Evolutionary conservation across 2,113 vertebrate genomes (phyloP).

Genomic region (Calidris pugnax): DNA sequence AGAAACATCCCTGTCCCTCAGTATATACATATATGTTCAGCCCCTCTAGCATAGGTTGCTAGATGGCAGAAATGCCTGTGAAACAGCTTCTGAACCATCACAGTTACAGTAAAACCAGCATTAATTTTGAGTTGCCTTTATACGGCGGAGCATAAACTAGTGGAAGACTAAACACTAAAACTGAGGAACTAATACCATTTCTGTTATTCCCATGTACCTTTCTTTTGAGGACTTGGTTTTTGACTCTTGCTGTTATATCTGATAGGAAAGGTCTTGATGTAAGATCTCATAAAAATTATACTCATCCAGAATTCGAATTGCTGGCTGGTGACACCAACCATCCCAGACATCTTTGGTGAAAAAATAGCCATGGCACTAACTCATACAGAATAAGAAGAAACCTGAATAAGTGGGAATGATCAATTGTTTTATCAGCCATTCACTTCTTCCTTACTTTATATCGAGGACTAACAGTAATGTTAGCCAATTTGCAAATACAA

Average conservation of each 20-base stretch:
- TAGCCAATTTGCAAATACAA: background rate
- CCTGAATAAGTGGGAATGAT: background rate
- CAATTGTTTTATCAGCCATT: background rate
- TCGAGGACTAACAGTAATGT: background rate
- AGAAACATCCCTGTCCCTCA: background rate
- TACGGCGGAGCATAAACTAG: fast-evolving
- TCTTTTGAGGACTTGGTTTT: background rate
- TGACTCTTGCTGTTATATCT: background rate
- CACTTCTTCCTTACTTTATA: background rate
- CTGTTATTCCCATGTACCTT: background rate
- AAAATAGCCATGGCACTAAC: background rate
- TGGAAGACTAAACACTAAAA: background rate
- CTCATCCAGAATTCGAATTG: background rate
- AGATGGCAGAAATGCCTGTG: background rate
- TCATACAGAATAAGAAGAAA: background rate
- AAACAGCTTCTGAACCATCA: background rate
- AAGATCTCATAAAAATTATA: background rate
- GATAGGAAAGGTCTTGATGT: background rate
- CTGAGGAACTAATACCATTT: background rate
- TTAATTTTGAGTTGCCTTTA: background rate
- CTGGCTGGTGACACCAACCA: background rate
- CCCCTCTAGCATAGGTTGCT: background rate
- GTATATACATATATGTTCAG: background rate
- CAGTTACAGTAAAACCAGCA: background rate
- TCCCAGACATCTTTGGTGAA: background rate